Percentiles rank a stretch among this genome's conserved stretches.
These are phyloP conservation scores for Crotalus helleri DNA, from an alignment of 2,113 vertebrate genomes.

Conservation along the genomic window DNA sequence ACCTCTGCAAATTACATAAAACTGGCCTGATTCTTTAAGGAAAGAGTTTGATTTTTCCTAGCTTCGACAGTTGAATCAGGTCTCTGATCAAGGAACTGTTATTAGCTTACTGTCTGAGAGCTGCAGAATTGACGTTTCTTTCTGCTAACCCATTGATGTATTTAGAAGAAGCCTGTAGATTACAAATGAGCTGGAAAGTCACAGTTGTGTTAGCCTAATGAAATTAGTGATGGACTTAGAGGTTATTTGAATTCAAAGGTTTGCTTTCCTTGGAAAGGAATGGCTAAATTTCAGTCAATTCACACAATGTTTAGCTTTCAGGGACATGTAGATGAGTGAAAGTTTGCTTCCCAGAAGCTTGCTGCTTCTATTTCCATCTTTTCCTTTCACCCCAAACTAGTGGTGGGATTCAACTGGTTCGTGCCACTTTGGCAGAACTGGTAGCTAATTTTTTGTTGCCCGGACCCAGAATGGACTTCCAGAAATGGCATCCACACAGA, in stretches of 20 bases:
- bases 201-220: conserved; percentile 49
- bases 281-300: neutral
- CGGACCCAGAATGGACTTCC: no score
- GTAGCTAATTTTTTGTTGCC: no score
- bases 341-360: neutral
- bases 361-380: neutral
- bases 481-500: no score
- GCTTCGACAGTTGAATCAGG: neutral
- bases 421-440: no score
- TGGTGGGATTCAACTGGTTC: no score
- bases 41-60: neutral
- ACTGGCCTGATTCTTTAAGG: neutral
- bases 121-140: conserved; percentile 25
- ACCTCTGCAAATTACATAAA: neutral
- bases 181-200: conserved; percentile 34
- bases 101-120: neutral
- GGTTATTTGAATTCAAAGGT: conserved; percentile 33
- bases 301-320: neutral
- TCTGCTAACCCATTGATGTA: neutral
- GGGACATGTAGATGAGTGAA: neutral
- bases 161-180: conserved; percentile 32
- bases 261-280: conserved; percentile 11
- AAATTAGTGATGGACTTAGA: conserved; percentile 49
- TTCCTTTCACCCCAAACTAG: neutral
- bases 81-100: neutral